Evolutionary conservation across 2,797 vertebrate genomes (phyloP).

Genomic region (Alosa sapidissima): DNA sequence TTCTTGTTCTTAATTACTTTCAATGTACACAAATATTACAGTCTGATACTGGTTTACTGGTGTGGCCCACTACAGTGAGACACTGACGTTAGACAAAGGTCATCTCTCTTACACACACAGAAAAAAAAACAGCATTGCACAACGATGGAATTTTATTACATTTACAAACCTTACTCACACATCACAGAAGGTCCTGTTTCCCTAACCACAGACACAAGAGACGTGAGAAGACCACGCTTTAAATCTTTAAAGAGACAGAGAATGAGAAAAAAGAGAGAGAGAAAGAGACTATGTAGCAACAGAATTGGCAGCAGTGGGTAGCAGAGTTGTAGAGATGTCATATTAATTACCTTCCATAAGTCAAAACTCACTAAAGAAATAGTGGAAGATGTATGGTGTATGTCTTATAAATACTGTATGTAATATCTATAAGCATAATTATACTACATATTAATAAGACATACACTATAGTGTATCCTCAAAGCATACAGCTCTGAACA

Average conservation of each 20-base stretch:
- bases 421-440: too few species aligned
- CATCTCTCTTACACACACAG: not conserved
- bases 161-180: constrained; percentile 3
- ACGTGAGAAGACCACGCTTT: not conserved
- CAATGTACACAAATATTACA: too few species aligned
- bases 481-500: too few species aligned
- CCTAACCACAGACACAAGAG: not conserved
- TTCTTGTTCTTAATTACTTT: too few species aligned
- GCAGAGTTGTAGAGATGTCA: not conserved
- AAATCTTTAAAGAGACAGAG: constrained; percentile 16
- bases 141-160: not conserved
- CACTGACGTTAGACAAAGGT: not conserved
- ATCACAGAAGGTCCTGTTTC: constrained; percentile 4
- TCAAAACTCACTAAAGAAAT: not conserved
- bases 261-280: not conserved
- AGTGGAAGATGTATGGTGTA: not conserved
- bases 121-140: constrained; percentile 8
- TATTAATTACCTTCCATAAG: not conserved
- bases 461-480: too few species aligned
- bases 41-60: too few species aligned
- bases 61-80: not conserved
- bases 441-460: too few species aligned
- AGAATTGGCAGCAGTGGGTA: not conserved
- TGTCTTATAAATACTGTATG: not conserved
- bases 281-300: not conserved